Base-by-base conservation (phyloP, 1,140 invertebrate species). In the Drosophila bifasciata region DNA sequence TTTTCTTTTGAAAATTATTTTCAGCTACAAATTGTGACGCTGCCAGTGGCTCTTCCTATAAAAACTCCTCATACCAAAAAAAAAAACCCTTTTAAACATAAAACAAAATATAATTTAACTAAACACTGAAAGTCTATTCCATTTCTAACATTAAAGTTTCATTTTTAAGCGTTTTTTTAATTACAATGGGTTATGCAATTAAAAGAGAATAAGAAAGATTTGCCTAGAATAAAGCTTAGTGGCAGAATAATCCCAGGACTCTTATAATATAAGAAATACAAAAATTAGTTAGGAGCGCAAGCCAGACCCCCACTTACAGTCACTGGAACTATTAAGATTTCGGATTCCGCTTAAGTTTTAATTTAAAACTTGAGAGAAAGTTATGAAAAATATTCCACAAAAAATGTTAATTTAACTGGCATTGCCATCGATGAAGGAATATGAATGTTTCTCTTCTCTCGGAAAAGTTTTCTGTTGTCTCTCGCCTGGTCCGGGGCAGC, bases 181-280 rank as follows among this genome's bases (percentile, higher is more conserved):
- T 55, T 55, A 40, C 17, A 28, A 48, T 28, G 21, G 45, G 39
- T 68, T 55, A 46, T 68, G 62, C 62, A 67, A 32, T 55, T 55
- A 67, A 67, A 64, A 66, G 32, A 13, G 40, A 45, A 43, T 49
- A 45, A 61, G 48, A 56, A 36, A 41, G 36, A 17, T 48, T 53
- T 49, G 21, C 39, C 23, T 48, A 19, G 55, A 45, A 72, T 73
- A 73, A 73, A 50, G 49, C 49, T 55, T 55, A 73, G 45, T 50
- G 7, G n/a, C 48, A 32, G 15, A 50, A 7, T 13, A 25, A 51
- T 41, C 49, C 49, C 44, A 53, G 41, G 58, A 51, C 39, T 11
- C 50, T 51, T 40, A 51, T 63, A 56, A 73, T 73, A 43, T 49
- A 21, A 13, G 1, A 71, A 71, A 63, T 55, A 49, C 53, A 40